phyloP scores from a whole-genome alignment of 2,888 invertebrate species.

The Pseudococcus longispinus region DNA sequence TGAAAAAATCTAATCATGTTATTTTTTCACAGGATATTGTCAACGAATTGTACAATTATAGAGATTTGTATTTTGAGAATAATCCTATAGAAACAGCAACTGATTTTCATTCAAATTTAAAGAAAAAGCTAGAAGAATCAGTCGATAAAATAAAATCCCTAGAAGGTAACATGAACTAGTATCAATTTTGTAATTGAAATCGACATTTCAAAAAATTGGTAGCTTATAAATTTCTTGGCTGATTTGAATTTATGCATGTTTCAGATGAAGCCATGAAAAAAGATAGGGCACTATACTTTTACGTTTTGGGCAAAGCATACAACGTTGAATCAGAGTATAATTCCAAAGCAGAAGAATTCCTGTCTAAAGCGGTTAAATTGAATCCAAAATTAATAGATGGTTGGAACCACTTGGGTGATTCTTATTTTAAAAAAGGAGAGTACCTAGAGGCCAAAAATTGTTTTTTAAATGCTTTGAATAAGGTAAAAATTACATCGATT shows the following conservation, averaged over 20 bases:
- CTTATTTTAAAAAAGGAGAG: slow-evolving; percentile 86
- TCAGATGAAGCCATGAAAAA: slow-evolving; percentile 59
- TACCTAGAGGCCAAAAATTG: slow-evolving; percentile 81
- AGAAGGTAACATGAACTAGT: slow-evolving; percentile 4
- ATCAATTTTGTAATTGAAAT: not conserved
- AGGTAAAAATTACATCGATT: slow-evolving; percentile 65
- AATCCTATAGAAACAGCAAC: slow-evolving; percentile 39
- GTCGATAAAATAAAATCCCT: slow-evolving; percentile 13
- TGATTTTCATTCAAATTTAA: slow-evolving; percentile 39
- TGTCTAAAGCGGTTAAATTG: slow-evolving; percentile 84
- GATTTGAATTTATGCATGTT: not conserved
- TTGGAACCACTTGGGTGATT: slow-evolving; percentile 90
- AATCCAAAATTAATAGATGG: slow-evolving; percentile 81
- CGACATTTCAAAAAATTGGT: too few relatives aligned
- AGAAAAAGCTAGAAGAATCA: not conserved
- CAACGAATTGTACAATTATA: slow-evolving; percentile 71
- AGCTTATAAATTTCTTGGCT: too few relatives aligned
- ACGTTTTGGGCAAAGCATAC: slow-evolving; percentile 76
- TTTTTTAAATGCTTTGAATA: slow-evolving; percentile 78
- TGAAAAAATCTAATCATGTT: not conserved
- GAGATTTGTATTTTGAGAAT: slow-evolving; percentile 81
- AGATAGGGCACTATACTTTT: slow-evolving; percentile 70
- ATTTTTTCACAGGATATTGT: slow-evolving; percentile 69
- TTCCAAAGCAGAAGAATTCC: slow-evolving; percentile 72
- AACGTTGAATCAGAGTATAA: slow-evolving; percentile 76